Evolutionary conservation across 2,113 vertebrate genomes (phyloP).

Genomic region (Tragelaphus buxtoni): DNA sequence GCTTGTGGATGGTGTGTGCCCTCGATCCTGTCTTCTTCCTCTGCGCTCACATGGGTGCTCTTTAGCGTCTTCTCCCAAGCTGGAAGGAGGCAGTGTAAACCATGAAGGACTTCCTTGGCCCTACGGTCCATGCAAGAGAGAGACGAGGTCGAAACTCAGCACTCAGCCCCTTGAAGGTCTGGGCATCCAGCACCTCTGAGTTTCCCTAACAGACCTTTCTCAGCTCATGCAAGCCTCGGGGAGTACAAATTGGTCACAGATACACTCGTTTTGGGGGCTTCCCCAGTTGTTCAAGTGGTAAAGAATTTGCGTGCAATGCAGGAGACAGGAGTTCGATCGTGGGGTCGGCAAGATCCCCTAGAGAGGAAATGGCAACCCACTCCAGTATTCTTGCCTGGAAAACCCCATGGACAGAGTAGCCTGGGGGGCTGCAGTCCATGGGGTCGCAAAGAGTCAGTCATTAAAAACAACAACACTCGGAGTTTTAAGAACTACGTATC

Average conservation of each 20-base stretch:
- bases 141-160: fast-evolving
- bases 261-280: background rate
- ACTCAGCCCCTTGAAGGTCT: background rate
- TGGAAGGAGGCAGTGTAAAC: background rate
- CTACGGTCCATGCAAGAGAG: fast-evolving
- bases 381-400: background rate
- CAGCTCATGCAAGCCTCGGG: fast-evolving
- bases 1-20: fast-evolving
- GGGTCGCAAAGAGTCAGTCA: background rate
- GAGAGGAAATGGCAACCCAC: background rate
- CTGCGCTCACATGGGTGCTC: no score
- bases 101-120: fast-evolving
- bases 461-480: background rate
- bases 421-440: background rate
- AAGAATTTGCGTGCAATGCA: background rate
- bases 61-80: background rate
- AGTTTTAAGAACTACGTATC: background rate
- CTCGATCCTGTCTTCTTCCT: background rate
- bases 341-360: background rate
- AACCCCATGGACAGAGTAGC: background rate
- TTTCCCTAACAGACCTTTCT: background rate
- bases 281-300: background rate
- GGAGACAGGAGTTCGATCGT: background rate
- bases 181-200: background rate
- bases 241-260: fast-evolving